Evolutionary conservation across 2,797 vertebrate species (phyloP).

Genomic region (Tokudaia tokunoshimensis): DNA sequence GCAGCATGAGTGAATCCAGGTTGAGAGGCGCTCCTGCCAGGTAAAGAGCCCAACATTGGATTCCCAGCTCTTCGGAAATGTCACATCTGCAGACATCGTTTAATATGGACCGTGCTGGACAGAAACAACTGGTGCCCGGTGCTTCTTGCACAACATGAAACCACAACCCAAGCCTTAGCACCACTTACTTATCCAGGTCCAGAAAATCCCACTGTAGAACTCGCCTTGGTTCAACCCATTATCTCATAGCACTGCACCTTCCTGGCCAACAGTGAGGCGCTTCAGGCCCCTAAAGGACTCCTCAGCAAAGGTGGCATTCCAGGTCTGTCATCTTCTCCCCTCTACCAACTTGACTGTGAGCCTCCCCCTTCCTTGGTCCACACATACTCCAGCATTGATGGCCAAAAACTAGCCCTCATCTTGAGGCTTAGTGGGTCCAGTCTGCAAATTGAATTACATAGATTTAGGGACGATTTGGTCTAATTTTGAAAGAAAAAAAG

Average conservation of each 20-base stretch:
- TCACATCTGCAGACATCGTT: neutral
- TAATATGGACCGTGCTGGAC: slow-evolving; percentile 1
- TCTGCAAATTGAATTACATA: slow-evolving; percentile 71
- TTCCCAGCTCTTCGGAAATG: neutral
- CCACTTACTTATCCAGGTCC: slow-evolving; percentile 44
- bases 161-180: slow-evolving; percentile 27
- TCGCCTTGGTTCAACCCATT: slow-evolving; percentile 5
- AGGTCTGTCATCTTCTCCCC: slow-evolving; percentile 29
- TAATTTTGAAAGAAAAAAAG: slow-evolving; percentile 54
- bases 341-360: neutral
- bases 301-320: slow-evolving; percentile 46
- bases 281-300: slow-evolving; percentile 27
- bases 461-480: slow-evolving; percentile 56
- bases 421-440: neutral
- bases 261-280: neutral
- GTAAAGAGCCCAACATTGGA: neutral
- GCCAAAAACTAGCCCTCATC: slow-evolving; percentile 61
- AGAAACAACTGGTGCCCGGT: neutral
- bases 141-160: slow-evolving; percentile 54
- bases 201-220: slow-evolving; percentile 10
- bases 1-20: neutral
- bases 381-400: neutral
- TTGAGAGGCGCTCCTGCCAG: neutral
- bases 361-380: neutral
- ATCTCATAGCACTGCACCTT: neutral